Percentiles rank a stretch among this genome's conserved stretches.
Conservation (phyloP, 1,140 invertebrate species). For the Homarus americanus region DNA sequence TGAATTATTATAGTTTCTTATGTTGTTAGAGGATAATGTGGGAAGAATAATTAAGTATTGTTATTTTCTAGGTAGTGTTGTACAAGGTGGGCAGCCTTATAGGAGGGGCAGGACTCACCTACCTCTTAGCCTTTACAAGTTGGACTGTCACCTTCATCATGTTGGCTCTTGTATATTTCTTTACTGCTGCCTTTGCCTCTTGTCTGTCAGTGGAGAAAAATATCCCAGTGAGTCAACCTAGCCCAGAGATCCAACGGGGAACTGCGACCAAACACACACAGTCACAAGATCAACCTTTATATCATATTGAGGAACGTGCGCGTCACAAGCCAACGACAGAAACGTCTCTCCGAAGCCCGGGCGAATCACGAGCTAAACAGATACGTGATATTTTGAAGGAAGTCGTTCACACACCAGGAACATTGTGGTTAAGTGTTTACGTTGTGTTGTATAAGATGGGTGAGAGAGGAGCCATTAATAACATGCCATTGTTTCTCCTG, state of each 20-base stretch:
- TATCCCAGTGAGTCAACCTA: no score
- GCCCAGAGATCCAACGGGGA: no score
- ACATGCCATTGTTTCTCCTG: constrained; percentile 56
- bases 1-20: no score
- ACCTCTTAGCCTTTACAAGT: constrained; percentile 14
- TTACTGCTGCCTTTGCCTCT: constrained; percentile 21
- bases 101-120: constrained; percentile 56
- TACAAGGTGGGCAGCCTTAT: constrained; percentile 56
- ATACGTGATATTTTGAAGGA: constrained; percentile 46
- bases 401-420: constrained; percentile 38
- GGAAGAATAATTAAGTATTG: neutral
- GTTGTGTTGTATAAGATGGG: constrained; percentile 66
- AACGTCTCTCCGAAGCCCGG: neutral
- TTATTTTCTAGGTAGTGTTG: constrained; percentile 46
- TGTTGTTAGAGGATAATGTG: no score
- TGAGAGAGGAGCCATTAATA: constrained; percentile 65
- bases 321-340: neutral
- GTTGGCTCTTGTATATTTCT: constrained; percentile 30
- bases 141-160: constrained; percentile 46
- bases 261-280: no score
- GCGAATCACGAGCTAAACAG: neutral
- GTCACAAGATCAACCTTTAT: constrained; percentile 1
- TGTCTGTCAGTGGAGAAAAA: neutral
- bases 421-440: constrained; percentile 49
- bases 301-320: neutral